Percentiles rank a stretch among this genome's conserved stretches.
phyloP scores from a whole-genome alignment of 1,140 invertebrate species.

The Dreissena rostriformis region DNA sequence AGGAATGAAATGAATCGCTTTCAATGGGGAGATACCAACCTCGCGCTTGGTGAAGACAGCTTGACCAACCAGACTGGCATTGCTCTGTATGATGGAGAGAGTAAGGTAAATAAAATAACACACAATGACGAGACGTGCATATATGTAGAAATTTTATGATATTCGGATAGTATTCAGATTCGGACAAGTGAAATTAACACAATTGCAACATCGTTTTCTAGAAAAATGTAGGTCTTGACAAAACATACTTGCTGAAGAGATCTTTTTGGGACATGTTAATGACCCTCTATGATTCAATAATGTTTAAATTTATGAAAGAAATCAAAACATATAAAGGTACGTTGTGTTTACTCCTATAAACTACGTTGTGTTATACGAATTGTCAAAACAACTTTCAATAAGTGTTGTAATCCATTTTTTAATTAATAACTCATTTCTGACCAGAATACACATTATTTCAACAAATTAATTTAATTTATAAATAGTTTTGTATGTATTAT shows the following conservation, averaged over 20 bases:
- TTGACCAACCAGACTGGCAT: conserved; percentile 88
- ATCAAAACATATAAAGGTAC: no score
- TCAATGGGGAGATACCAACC: conserved; percentile 87
- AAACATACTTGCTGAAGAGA: neutral
- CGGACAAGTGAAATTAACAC: conserved; percentile 38
- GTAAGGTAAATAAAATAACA: conserved; percentile 85
- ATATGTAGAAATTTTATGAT: neutral
- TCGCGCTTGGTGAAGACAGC: conserved; percentile 87
- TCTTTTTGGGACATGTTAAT: neutral
- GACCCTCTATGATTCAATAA: neutral
- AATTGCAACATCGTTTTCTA: neutral
- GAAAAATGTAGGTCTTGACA: neutral
- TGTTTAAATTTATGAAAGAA: no score
- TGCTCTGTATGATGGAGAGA: conserved; percentile 93
- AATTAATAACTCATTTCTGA: no score
- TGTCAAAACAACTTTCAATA: no score
- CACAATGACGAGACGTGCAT: conserved; percentile 35
- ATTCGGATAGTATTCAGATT: neutral
- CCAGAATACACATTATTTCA: no score
- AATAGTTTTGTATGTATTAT: no score
- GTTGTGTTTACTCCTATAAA: no score
- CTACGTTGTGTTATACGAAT: no score
- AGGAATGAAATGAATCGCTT: conserved; percentile 86
- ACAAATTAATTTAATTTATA: no score
- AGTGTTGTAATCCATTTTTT: no score